phyloP scores from a whole-genome alignment of 2,888 invertebrate species.

The Andricus quercusramuli region DNA sequence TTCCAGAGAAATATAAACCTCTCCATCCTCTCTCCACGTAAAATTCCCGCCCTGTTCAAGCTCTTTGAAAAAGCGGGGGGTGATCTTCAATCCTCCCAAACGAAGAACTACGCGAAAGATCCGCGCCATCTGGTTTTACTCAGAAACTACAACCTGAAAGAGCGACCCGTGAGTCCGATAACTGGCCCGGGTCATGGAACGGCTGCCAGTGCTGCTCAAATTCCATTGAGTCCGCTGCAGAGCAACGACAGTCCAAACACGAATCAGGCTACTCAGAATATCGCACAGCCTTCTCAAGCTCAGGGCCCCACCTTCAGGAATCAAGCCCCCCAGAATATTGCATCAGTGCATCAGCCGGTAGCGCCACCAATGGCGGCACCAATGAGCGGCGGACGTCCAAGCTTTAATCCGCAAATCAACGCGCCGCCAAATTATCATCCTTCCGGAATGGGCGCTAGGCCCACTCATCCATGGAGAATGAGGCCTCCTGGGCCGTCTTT shows the following conservation, averaged over 20 bases:
- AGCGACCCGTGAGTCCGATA: constrained; percentile 84
- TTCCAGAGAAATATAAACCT: constrained; percentile 89
- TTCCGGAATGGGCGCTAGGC: constrained; percentile 65
- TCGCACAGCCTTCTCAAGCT: constrained; percentile 69
- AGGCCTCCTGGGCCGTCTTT: constrained; percentile 71
- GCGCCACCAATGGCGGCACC: constrained; percentile 66
- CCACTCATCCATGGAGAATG: constrained; percentile 69
- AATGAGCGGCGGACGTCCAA: constrained; percentile 72
- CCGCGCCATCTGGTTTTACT: constrained; percentile 88
- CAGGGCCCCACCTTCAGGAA: constrained; percentile 77
- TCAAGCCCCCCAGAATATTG: constrained; percentile 70
- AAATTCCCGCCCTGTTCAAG: constrained; percentile 91
- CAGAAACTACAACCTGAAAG: constrained; percentile 80
- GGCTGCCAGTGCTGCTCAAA: constrained; percentile 75
- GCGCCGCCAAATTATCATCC: constrained; percentile 80
- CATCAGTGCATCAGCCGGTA: constrained; percentile 71
- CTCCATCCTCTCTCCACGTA: constrained; percentile 93
- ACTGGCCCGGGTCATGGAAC: constrained; percentile 78
- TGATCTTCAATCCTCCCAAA: constrained; percentile 87
- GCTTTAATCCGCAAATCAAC: constrained; percentile 75
- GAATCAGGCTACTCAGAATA: constrained; percentile 75
- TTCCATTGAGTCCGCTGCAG: constrained; percentile 80
- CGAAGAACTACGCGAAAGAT: constrained; percentile 95
- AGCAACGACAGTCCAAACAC: constrained; percentile 81
- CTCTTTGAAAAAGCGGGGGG: constrained; percentile 95